These are phyloP conservation scores for Trididemnum clinides DNA, from an alignment of 23 tunicate species.

Conservation along the genomic window DNA sequence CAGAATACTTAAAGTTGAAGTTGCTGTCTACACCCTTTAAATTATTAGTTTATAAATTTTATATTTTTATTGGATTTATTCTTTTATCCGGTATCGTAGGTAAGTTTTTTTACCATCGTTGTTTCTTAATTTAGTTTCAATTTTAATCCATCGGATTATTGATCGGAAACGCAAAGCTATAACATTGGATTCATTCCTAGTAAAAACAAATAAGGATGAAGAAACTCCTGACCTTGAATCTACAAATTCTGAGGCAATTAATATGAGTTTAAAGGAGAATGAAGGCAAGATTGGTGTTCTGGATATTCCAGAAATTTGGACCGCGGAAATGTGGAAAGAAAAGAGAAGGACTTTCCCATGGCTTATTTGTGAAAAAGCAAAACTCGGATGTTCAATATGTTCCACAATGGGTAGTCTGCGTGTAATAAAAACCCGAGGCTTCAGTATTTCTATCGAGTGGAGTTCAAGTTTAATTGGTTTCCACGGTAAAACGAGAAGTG, in stretches of 20 bases:
- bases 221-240: background rate
- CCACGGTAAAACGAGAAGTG: background rate
- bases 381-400: background rate
- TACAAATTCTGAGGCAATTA: background rate
- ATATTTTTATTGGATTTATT: background rate
- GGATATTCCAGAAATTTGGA: background rate
- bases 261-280: background rate
- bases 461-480: background rate
- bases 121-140: background rate
- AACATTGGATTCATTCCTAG: background rate
- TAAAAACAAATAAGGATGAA: background rate
- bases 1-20: background rate
- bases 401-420: background rate
- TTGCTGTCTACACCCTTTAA: background rate
- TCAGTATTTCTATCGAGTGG: background rate
- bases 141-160: background rate
- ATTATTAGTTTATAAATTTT: background rate
- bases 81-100: background rate
- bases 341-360: background rate
- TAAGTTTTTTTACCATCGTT: background rate
- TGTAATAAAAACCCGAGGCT: background rate
- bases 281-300: background rate
- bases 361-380: background rate
- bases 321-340: background rate
- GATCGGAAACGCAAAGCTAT: background rate